Evolutionary conservation across 1,140 invertebrate genomes (phyloP).

Genomic region (Pseudomyrmex concolor): DNA sequence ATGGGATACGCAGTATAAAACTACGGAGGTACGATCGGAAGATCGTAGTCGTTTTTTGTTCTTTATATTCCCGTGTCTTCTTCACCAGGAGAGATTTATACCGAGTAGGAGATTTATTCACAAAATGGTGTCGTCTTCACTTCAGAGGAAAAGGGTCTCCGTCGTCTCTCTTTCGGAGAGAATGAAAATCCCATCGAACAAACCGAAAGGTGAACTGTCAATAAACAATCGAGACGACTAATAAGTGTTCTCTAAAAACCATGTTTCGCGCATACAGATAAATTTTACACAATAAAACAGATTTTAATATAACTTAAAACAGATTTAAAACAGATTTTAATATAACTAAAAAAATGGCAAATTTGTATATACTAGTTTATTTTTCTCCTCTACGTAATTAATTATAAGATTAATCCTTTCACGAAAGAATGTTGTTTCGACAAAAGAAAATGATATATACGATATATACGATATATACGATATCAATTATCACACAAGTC

Average conservation of each 20-base stretch:
- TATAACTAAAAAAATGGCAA: too few relatives aligned
- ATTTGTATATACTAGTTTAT: too few relatives aligned
- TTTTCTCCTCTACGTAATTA: too few relatives aligned
- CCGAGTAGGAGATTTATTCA: too few relatives aligned
- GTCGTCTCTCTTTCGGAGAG: conserved; percentile 72
- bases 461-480: too few relatives aligned
- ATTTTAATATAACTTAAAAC: too few relatives aligned
- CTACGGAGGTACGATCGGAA: conserved; percentile 57
- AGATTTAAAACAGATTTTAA: too few relatives aligned
- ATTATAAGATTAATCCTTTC: too few relatives aligned
- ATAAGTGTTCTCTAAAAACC: not conserved
- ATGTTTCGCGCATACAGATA: not conserved
- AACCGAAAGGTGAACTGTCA: conserved; percentile 72
- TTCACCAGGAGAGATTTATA: conserved; percentile 4
- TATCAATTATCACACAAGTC: too few relatives aligned
- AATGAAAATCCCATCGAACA: conserved; percentile 67
- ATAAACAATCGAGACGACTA: not conserved
- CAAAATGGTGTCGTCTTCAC: conserved; percentile 29
- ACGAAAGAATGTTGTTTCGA: too few relatives aligned
- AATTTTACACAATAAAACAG: not conserved
- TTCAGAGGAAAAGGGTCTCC: conserved; percentile 66
- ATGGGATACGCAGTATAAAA: conserved; percentile 71
- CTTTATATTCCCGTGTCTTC: conserved; percentile 42
- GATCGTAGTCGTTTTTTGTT: conserved; percentile 68
- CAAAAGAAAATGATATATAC: too few relatives aligned